A percentile compares a stretch with the other conserved stretches of the same genome.
phyloP scores from a whole-genome alignment of 1,140 invertebrate species.

The Ganaspis sp. region DNA sequence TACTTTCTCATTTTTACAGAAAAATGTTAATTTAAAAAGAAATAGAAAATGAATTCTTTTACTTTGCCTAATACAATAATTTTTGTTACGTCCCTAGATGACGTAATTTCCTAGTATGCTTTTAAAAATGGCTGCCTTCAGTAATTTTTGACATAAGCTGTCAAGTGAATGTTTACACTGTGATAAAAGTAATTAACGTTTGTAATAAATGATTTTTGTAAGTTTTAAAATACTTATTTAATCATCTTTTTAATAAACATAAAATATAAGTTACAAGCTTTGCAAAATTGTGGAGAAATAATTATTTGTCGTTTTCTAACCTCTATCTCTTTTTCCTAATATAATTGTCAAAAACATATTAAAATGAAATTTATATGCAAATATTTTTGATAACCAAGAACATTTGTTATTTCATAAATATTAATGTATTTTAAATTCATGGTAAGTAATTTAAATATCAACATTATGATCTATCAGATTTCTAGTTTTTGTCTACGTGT shows the following conservation, averaged over 20 bases:
- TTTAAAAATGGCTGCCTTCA: neutral
- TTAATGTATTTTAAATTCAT: too few species aligned
- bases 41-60: too few species aligned
- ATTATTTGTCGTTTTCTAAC: neutral
- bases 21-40: too few species aligned
- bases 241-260: too few species aligned
- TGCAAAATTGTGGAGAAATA: neutral
- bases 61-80: too few species aligned
- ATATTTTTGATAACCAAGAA: neutral
- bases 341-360: neutral
- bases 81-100: neutral
- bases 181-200: constrained; percentile 1
- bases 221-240: neutral
- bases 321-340: too few species aligned
- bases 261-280: neutral
- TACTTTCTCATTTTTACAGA: too few species aligned
- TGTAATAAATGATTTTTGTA: neutral
- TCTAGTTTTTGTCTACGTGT: too few species aligned
- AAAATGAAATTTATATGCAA: neutral
- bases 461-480: too few species aligned
- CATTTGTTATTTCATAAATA: too few species aligned
- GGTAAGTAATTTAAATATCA: too few species aligned
- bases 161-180: neutral
- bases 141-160: constrained; percentile 15
- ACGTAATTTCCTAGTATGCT: neutral